Conservation (phyloP, 2,888 invertebrate species). For the Trichogramma evanescens region DNA sequence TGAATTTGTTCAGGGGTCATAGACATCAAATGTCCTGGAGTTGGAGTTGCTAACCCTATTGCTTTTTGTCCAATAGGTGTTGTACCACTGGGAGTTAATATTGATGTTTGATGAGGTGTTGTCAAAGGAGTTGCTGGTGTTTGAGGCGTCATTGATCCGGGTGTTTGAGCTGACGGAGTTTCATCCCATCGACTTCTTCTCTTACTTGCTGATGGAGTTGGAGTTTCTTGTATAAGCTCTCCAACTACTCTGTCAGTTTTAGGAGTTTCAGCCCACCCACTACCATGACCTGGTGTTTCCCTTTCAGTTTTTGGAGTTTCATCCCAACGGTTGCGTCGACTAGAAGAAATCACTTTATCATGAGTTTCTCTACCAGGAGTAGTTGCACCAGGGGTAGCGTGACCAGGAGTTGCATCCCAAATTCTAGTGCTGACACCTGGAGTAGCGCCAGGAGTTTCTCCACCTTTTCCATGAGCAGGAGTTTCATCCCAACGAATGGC, state of each 20-base stretch:
- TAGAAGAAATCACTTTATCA: slow-evolving; percentile 60
- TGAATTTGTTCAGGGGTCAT: slow-evolving; percentile 99
- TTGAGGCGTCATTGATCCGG: slow-evolving; percentile 61
- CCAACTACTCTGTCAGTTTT: slow-evolving; percentile 81
- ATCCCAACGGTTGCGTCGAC: slow-evolving; percentile 95
- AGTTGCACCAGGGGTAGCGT: slow-evolving; percentile 76
- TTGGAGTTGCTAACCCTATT: slow-evolving; percentile 98
- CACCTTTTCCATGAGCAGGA: slow-evolving; percentile 74
- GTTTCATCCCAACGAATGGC: slow-evolving; percentile 91
- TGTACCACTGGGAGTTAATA: slow-evolving; percentile 53
- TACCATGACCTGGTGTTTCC: slow-evolving; percentile 92
- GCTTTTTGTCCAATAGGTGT: slow-evolving; percentile 91
- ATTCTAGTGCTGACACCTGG: slow-evolving; percentile 82
- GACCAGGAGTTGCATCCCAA: slow-evolving; percentile 97
- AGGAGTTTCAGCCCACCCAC: slow-evolving; percentile 99
- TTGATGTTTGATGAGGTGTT: slow-evolving; percentile 67
- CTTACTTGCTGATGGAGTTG: slow-evolving; percentile 91
- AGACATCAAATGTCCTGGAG: slow-evolving; percentile 89
- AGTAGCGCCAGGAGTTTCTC: slow-evolving; percentile 87
- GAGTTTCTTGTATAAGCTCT: slow-evolving; percentile 81
- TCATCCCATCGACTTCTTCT: slow-evolving; percentile 98
- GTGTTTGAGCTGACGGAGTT: slow-evolving; percentile 75
- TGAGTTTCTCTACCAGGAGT: slow-evolving; percentile 81
- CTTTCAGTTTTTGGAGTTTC: slow-evolving; percentile 97
- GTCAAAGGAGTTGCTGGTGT: slow-evolving; percentile 74